Percentiles rank a stretch among this genome's conserved stretches.
Evolutionary conservation across 2,888 invertebrate species (phyloP).

Genomic region (Pristionchus fissidentatus): DNA sequence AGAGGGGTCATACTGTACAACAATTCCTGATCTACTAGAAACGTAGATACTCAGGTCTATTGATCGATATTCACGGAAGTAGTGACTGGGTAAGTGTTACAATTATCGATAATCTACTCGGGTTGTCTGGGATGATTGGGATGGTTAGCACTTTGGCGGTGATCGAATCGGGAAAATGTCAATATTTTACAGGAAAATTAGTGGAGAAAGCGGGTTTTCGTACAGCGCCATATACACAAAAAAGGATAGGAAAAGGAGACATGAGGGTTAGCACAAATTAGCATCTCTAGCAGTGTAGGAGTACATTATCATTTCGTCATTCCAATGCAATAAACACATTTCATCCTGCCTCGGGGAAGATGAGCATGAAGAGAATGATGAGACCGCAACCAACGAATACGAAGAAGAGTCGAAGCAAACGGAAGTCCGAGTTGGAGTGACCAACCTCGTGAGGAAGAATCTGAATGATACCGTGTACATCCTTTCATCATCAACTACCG

Average conservation of each 20-base stretch:
- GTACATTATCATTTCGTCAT: neutral
- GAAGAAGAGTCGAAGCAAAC: constrained; percentile 66
- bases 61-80: neutral
- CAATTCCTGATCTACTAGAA: neutral
- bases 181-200: constrained; percentile 31
- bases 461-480: too few relatives aligned
- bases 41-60: neutral
- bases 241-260: neutral
- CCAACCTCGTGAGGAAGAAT: constrained; percentile 84
- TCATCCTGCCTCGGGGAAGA: constrained; percentile 65
- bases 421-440: constrained; percentile 49
- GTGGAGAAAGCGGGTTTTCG: neutral
- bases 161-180: constrained; percentile 14
- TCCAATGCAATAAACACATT: neutral
- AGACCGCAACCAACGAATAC: constrained; percentile 69
- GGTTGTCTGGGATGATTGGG: neutral
- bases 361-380: constrained; percentile 66
- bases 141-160: constrained; percentile 1
- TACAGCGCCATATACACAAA: constrained; percentile 36
- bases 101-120: too few relatives aligned
- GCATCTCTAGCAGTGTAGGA: neutral
- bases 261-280: neutral
- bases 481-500: too few relatives aligned
- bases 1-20: neutral
- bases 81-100: too few relatives aligned